Conservation (phyloP, 2,888 invertebrate species). For the Phortica magna region DNA sequence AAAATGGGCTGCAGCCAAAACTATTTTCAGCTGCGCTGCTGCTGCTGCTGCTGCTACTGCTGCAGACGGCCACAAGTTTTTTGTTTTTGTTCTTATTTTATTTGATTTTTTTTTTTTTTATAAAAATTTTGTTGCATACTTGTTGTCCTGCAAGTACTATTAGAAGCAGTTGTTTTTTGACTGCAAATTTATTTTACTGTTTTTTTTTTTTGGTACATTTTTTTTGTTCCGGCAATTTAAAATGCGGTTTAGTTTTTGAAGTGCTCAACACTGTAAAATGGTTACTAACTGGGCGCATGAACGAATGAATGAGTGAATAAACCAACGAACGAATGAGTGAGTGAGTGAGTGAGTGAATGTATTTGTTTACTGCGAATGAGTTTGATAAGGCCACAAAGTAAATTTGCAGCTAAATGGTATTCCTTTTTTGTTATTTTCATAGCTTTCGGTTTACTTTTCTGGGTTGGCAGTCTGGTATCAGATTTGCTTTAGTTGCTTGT, state of each 20-base stretch:
- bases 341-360: neutral
- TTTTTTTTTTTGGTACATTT: neutral
- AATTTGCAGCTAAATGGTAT: conserved; percentile 32
- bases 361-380: conserved; percentile 4
- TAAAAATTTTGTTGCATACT: neutral
- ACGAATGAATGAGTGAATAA: neutral
- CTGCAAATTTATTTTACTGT: neutral
- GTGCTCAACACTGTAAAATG: conserved; percentile 4
- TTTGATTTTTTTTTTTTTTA: neutral
- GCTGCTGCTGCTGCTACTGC: no score
- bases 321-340: no score
- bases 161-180: neutral
- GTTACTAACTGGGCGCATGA: neutral
- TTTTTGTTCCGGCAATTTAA: conserved; percentile 24
- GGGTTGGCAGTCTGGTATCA: no score
- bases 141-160: neutral
- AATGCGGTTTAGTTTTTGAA: conserved; percentile 31
- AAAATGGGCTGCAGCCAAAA: neutral
- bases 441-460: neutral
- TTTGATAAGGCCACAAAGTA: conserved; percentile 31
- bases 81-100: no score
- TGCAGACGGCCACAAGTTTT: conserved; percentile 2
- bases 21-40: neutral
- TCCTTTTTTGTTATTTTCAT: neutral
- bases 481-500: neutral